phyloP scores from a whole-genome alignment of 1,140 invertebrate genomes.

The Calycopis cecrops region DNA sequence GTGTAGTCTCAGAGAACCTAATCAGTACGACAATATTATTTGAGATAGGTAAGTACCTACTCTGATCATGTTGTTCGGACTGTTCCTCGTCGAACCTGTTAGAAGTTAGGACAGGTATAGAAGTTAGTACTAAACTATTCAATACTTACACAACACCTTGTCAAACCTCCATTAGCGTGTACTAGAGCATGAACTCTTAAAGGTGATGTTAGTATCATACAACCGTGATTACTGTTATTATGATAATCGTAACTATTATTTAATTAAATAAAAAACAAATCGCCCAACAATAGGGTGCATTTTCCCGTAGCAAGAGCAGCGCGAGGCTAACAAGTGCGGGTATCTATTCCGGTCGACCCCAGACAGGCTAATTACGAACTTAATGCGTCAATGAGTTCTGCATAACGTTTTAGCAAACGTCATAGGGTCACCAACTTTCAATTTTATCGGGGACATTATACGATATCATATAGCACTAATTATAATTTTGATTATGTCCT shows the following conservation, averaged over 20 bases:
- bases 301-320: not conserved
- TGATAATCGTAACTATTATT: not conserved
- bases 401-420: slow-evolving; percentile 5
- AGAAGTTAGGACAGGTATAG: no score
- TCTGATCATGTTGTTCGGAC: no score
- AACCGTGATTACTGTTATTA: not conserved
- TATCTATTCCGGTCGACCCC: slow-evolving; percentile 18
- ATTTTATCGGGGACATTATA: no score
- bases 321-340: slow-evolving; percentile 8
- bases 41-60: no score
- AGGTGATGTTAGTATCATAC: not conserved
- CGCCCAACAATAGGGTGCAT: not conserved
- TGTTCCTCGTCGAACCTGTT: no score
- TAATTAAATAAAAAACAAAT: not conserved
- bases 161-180: not conserved
- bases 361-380: slow-evolving; percentile 26
- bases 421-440: not conserved
- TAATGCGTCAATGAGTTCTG: slow-evolving; percentile 27
- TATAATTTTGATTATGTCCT: no score
- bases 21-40: no score
- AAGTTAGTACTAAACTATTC: not conserved
- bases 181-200: not conserved
- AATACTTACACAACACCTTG: not conserved
- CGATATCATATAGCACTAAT: no score
- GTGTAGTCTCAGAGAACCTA: no score